Percentiles rank a stretch among this genome's conserved stretches.
Conservation (phyloP, 2,888 invertebrate genomes). For the Xestia rhomboidea region DNA sequence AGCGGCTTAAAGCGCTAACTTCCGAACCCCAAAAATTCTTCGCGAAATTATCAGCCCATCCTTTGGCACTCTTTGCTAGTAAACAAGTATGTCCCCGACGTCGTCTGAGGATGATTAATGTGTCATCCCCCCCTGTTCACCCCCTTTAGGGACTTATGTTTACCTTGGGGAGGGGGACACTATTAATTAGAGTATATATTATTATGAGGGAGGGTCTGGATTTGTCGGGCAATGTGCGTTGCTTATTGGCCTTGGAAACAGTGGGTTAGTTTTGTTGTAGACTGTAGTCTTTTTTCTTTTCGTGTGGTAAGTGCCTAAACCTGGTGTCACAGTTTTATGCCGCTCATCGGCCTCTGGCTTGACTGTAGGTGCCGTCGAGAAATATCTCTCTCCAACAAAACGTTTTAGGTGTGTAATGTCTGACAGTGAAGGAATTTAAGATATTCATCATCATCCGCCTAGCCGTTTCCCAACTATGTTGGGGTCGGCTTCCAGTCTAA, state of each 20-base stretch:
- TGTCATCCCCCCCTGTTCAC: slow-evolving; percentile 40
- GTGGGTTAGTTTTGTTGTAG: neutral
- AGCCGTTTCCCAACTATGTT: no score
- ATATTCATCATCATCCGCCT: no score
- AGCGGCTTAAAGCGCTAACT: slow-evolving; percentile 24
- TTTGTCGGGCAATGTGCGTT: slow-evolving; percentile 3
- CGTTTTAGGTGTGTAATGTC: no score
- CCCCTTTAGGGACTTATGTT: slow-evolving; percentile 47
- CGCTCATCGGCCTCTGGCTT: no score
- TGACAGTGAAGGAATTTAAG: no score
- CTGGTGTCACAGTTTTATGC: no score
- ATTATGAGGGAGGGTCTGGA: slow-evolving; percentile 37
- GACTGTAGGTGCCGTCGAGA: no score
- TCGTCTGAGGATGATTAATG: slow-evolving; percentile 72
- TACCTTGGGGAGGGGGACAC: slow-evolving; percentile 58
- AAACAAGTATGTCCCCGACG: slow-evolving; percentile 66
- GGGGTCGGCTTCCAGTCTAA: no score
- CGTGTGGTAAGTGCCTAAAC: no score
- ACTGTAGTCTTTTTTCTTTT: neutral
- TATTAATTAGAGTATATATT: slow-evolving; percentile 67
- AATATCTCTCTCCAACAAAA: no score
- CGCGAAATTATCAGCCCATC: slow-evolving; percentile 35
- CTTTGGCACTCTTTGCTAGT: slow-evolving; percentile 51
- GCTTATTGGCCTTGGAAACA: neutral
- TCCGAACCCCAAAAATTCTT: slow-evolving; percentile 37